Conservation (phyloP, 2,113 vertebrate genomes). For the Aramus guarauna region DNA sequence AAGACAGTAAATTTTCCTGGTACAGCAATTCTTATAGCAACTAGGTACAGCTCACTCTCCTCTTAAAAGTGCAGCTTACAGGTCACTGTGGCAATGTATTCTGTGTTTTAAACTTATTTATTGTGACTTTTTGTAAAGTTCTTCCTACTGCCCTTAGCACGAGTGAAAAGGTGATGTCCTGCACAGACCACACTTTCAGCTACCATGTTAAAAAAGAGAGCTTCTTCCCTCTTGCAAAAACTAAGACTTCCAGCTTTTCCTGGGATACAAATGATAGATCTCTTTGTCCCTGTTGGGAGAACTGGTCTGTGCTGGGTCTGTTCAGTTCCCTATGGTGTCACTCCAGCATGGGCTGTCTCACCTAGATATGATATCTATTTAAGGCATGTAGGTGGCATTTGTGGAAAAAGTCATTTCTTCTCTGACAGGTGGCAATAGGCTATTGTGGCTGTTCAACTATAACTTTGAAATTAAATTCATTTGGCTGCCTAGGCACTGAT, state of each 20-base stretch:
- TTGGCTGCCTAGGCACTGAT: background rate
- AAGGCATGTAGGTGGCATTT: background rate
- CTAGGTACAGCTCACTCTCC: background rate
- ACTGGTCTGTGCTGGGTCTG: background rate
- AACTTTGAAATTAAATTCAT: background rate
- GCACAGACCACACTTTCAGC: background rate
- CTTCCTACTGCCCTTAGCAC: background rate
- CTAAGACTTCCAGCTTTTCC: background rate
- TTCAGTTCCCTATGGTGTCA: background rate
- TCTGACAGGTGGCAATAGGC: background rate
- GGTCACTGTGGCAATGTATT: background rate
- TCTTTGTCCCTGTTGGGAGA: background rate
- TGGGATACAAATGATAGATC: background rate
- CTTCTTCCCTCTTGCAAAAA: background rate
- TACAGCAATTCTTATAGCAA: background rate
- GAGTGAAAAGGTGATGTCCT: background rate
- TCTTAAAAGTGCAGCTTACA: background rate
- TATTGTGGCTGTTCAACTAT: background rate
- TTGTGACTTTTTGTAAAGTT: background rate
- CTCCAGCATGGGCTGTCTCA: background rate
- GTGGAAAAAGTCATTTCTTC: too few species aligned
- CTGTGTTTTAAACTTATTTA: background rate
- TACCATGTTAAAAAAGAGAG: background rate
- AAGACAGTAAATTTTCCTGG: background rate
- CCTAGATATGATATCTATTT: background rate